phyloP scores from a whole-genome alignment of 2,888 invertebrate genomes.

The Trichogramma dendrolimi region DNA sequence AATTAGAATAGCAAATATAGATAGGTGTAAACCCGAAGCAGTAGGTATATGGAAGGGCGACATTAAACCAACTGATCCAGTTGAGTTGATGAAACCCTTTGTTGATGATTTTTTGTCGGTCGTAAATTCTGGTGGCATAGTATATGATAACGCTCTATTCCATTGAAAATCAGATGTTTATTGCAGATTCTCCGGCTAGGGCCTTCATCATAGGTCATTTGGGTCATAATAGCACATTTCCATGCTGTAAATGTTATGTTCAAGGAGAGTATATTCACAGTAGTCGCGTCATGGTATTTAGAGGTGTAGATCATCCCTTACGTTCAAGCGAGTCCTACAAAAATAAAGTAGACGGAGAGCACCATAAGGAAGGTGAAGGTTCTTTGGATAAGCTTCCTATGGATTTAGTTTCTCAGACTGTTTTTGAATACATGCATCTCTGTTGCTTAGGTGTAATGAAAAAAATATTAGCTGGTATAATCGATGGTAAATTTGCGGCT shows the following conservation, averaged over 20 bases:
- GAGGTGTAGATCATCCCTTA: constrained; percentile 8
- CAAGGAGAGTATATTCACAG: constrained; percentile 14
- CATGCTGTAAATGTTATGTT: constrained; percentile 29
- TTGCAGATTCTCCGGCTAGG: constrained; percentile 30
- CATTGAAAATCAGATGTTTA: too few relatives aligned
- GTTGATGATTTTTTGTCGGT: constrained; percentile 6
- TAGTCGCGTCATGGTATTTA: constrained; percentile 7
- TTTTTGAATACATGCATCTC: constrained; percentile 28
- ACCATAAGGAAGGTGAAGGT: constrained; percentile 22
- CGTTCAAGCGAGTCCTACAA: constrained; percentile 23
- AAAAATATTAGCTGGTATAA: constrained; percentile 16
- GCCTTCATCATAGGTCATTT: constrained; percentile 24
- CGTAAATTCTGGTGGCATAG: background rate
- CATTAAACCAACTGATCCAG: constrained; percentile 15
- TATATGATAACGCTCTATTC: too few relatives aligned
- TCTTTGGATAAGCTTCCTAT: constrained; percentile 14
- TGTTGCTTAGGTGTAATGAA: constrained; percentile 18
- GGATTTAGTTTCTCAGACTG: constrained; percentile 16
- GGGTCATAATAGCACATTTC: constrained; percentile 24
- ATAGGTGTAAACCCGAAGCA: constrained; percentile 25
- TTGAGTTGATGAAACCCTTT: constrained; percentile 11
- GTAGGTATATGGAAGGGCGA: constrained; percentile 29
- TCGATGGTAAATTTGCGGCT: constrained; percentile 13
- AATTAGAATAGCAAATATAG: constrained; percentile 26
- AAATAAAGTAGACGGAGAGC: constrained; percentile 17